Base-by-base conservation (phyloP, 23 tunicate genomes). In the Halocynthia aurantium region DNA sequence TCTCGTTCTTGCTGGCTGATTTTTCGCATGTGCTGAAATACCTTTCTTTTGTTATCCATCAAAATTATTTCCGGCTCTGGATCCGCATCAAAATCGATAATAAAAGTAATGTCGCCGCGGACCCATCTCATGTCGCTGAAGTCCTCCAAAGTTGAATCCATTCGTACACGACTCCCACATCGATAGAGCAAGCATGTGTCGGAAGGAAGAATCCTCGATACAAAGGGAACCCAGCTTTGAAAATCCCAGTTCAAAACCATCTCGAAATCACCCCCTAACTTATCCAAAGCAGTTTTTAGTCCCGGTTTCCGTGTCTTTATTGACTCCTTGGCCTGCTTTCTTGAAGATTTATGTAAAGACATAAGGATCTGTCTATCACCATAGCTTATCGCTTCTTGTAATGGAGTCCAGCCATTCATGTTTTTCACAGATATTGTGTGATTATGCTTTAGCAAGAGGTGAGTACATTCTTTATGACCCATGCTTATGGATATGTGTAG, bases 201-300 rank as follows among this genome's bases (percentile, higher is more conserved):
- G 6, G 98, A 86, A 11, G 98, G 98, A 57, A 92, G 52, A 50
- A 92, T 76, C 40, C 82, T 83, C 51, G 98, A 92, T 44, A 92
- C 93, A 78, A 92, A 92, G 8, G 98, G 98, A 15, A 92, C 60
- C 98, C 98, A 92, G 77, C 92, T 86, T 57, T 82, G 88, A 61
- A 92, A 92, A 73, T 92, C 92, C 98, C 98, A 92, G 22, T 62
- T 72, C 88, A 92, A 70, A 55, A 86, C 81, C 65, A 92, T 20
- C n/a, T 66, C 71, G 54, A 92, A 92, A 67, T 86, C 85, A 8
- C 86, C 88, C 18, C 85, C 93, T 52, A 92, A 81, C 7, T 82
- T 52, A n/a, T 82, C 58, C 8, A 92, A 66, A 40, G 96, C 96
- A 44, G 69, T 53, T 9, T 63, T 72, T n/a, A 92, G 61, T 67